Percentiles rank a stretch among this genome's conserved stretches.
Evolutionary conservation across 2,797 vertebrate species (phyloP).

Genomic region (Netta rufina): DNA sequence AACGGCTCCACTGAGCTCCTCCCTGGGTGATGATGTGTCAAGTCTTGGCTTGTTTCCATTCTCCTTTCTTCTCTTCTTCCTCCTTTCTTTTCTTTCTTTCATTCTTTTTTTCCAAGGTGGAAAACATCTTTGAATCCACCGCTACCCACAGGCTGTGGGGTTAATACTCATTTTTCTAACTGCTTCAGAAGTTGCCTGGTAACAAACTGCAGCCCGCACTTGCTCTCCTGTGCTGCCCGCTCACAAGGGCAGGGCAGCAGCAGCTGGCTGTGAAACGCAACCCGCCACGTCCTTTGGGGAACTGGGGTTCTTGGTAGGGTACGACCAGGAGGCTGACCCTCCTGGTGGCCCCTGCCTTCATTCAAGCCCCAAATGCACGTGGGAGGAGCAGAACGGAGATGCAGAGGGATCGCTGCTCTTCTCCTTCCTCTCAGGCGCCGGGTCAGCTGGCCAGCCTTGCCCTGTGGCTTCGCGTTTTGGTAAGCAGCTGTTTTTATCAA

Average conservation of each 20-base stretch:
- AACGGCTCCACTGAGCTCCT: background rate
- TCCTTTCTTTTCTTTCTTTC: background rate
- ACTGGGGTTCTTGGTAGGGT: rapidly evolving
- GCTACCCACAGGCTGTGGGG: background rate
- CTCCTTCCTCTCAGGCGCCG: background rate
- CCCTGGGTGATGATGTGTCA: rapidly evolving
- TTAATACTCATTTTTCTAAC: background rate
- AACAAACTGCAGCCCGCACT: background rate
- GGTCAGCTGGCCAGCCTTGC: background rate
- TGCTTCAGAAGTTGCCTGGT: background rate
- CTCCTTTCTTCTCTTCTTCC: background rate
- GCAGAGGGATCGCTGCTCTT: background rate
- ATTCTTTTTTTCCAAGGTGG: background rate
- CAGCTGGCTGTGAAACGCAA: rapidly evolving
- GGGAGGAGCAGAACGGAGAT: no score
- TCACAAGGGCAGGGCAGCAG: background rate
- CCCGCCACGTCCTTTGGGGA: rapidly evolving
- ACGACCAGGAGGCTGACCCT: background rate
- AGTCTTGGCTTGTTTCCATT: background rate
- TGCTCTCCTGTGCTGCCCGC: background rate
- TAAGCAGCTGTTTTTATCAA: background rate
- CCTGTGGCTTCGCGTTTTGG: conserved; percentile 9
- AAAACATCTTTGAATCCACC: background rate
- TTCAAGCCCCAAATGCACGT: background rate
- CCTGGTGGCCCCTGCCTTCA: background rate